These are phyloP conservation scores for Megalurothrips usitatus DNA, from an alignment of 2,888 invertebrate genomes.

Conservation along the genomic window DNA sequence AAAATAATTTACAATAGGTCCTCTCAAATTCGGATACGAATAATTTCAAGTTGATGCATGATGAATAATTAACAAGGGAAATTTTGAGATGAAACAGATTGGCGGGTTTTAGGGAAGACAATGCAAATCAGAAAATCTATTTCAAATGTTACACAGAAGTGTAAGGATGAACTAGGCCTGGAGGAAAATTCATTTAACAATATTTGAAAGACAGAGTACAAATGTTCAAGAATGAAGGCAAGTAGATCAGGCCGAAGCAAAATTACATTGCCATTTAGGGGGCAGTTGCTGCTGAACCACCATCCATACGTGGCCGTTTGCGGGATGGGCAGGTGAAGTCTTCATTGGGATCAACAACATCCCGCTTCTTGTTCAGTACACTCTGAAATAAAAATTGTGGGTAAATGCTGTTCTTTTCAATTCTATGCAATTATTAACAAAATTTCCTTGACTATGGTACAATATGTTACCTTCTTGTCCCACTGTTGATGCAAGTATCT, in stretches of 20 bases:
- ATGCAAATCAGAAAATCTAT: neutral
- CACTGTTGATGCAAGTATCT: conserved; percentile 93
- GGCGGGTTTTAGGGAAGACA: neutral
- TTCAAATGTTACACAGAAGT: neutral
- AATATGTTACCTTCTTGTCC: conserved; percentile 73
- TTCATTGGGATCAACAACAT: conserved; percentile 52
- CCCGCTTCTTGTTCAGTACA: conserved; percentile 57
- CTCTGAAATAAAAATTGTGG: conserved; percentile 49
- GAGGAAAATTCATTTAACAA: neutral
- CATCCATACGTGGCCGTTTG: neutral
- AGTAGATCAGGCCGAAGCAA: neutral
- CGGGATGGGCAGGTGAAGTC: conserved; percentile 42
- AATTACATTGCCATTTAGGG: neutral
- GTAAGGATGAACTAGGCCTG: neutral
- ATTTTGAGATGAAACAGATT: neutral
- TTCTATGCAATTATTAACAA: neutral
- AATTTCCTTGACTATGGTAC: conserved; percentile 33
- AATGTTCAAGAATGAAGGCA: neutral
- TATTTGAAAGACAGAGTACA: neutral
- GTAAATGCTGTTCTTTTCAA: conserved; percentile 30
- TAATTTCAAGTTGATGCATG: neutral
- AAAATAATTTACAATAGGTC: neutral
- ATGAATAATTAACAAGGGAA: neutral
- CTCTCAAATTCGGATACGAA: too few relatives aligned
- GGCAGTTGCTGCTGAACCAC: neutral